phyloP scores from a whole-genome alignment of 2,888 invertebrate species.

The Kryphioiulus occultus region DNA sequence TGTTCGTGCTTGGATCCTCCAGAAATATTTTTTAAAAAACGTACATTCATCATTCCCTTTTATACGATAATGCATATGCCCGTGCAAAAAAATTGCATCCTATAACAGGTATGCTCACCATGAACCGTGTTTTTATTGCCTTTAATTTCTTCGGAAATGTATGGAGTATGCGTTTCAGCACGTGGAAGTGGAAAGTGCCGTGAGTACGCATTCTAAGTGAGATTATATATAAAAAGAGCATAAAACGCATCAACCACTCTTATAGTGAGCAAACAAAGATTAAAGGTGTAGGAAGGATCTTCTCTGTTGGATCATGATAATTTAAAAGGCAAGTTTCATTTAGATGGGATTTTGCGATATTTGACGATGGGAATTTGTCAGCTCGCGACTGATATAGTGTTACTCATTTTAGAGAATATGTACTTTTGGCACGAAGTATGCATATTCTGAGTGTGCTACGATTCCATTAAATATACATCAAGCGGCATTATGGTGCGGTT shows the following conservation, averaged over 20 bases:
- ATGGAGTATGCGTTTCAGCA: neutral
- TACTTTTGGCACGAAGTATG: neutral
- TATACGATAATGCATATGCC: neutral
- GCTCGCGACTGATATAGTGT: neutral
- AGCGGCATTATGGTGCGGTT: neutral
- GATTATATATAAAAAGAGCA: slow-evolving; percentile 1
- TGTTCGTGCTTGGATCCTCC: neutral
- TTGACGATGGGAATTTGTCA: neutral
- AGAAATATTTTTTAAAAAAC: neutral
- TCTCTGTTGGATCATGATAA: slow-evolving; percentile 1
- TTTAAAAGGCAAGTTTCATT: slow-evolving; percentile 2
- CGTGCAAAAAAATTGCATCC: neutral
- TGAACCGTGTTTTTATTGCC: neutral
- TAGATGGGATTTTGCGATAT: neutral
- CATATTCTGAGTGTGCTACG: neutral
- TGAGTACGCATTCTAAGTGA: neutral
- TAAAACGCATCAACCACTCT: slow-evolving; percentile 9
- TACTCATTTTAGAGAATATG: neutral
- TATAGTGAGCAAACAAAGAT: neutral
- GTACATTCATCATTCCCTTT: neutral
- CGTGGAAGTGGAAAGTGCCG: neutral
- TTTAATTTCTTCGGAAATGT: neutral
- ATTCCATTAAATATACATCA: slow-evolving; percentile 3
- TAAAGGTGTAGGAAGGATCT: neutral
- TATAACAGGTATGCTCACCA: neutral